Evolutionary conservation across 2,888 invertebrate genomes (phyloP), one percentile per base, ranked within the genome.

Genomic region (Spilosoma lubricipeda): DNA sequence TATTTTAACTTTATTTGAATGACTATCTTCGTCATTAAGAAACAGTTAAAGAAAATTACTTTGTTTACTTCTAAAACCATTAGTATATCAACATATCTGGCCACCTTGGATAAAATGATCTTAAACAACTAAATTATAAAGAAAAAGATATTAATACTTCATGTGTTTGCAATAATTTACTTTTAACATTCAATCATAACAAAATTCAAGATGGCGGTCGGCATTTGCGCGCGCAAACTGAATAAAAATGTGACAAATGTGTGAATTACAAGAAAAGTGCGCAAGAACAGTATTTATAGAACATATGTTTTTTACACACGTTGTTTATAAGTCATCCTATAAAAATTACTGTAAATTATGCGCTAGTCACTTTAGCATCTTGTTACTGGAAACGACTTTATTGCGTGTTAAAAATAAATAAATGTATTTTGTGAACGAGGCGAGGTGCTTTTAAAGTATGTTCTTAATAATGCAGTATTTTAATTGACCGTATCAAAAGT

Each of bases 171-270:
- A 71, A 80, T 73, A 69, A 84, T 78, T 77, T 74, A 64, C 66
- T 71, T 75, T 83, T 76, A 70, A 71, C 81, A 68, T 72, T 82
- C 66, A 82, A 79, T 79, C 82, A 83, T 84, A 80, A 76, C 71
- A 73, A 56, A 33, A 71, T 82, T 67, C 72, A 72, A 77, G 59
- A 83, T 73, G 74, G 82, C 48, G 66, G 52, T 30, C 1, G 42
- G 42, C 42, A n/a, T 59, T 33, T 73, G 66, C 69, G 66, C 67
- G 78, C 82, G 83, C 81, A 83, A 80, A 67, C 30, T 75, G 75
- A 72, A 85, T 84, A 89, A 89, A 88, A 87, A 83, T 85, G 90
- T 90, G 89, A 91, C 90, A 91, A 90, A 89, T 85, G 83, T 82
- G 76, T 78, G 81, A 88, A 89, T 91, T 89, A 86, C 87, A 84